Evolutionary conservation across 2,113 vertebrate species (phyloP).

Genomic region (Chiloscyllium plagiosum): DNA sequence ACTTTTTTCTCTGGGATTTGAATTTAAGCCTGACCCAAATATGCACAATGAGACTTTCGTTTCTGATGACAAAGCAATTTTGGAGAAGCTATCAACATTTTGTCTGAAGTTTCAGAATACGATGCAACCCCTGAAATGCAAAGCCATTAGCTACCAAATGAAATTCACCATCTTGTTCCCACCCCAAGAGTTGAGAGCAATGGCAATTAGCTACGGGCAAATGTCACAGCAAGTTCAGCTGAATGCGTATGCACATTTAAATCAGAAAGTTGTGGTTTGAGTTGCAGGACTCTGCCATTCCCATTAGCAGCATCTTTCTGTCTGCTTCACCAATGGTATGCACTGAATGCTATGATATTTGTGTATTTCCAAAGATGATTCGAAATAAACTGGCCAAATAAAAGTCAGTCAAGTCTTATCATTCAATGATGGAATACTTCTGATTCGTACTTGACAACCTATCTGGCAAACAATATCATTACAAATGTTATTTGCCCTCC

Average conservation of each 20-base stretch:
- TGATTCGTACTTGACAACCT: not conserved
- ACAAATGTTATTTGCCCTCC: not conserved
- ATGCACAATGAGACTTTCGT: not conserved
- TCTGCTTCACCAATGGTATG: not conserved
- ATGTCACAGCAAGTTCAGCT: not conserved
- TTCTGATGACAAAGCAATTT: not conserved
- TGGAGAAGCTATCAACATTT: not conserved
- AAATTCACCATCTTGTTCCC: not conserved
- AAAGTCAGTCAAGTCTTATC: not conserved
- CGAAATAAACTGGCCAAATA: not conserved
- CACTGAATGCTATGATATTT: not conserved
- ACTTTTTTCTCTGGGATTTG: not conserved
- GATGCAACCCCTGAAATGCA: not conserved
- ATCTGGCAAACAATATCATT: not conserved
- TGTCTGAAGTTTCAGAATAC: not conserved
- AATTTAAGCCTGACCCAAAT: not conserved
- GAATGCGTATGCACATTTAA: not conserved
- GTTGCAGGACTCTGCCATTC: not conserved
- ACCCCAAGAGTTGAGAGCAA: not conserved
- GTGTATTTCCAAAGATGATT: not conserved
- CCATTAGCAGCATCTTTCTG: not conserved
- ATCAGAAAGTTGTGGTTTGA: not conserved
- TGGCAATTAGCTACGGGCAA: not conserved
- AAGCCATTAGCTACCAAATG: not conserved
- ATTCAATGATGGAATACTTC: not conserved